Percentiles rank a stretch among this genome's conserved stretches.
phyloP scores from a whole-genome alignment of 2,113 vertebrate genomes.

The Caracal caracal region DNA sequence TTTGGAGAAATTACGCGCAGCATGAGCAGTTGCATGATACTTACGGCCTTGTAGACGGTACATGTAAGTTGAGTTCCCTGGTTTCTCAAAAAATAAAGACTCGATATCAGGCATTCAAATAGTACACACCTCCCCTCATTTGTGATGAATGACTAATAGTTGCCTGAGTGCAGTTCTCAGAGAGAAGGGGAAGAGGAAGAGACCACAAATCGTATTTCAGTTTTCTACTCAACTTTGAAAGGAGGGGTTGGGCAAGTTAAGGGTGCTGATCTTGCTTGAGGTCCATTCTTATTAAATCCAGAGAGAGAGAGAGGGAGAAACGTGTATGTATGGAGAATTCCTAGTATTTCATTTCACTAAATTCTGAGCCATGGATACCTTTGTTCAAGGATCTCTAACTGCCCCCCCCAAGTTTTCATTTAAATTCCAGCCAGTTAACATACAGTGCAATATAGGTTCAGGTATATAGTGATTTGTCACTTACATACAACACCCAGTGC shows the following conservation, averaged over 20 bases:
- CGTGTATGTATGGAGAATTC: background rate
- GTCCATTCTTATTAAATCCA: background rate
- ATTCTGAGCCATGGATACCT: background rate
- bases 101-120: background rate
- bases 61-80: background rate
- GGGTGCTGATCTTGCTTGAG: background rate
- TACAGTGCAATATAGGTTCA: background rate
- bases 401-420: background rate
- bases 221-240: background rate
- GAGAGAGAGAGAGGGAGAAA: background rate
- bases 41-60: background rate
- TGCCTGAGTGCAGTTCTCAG: background rate
- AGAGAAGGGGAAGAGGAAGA: background rate
- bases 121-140: background rate
- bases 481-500: background rate
- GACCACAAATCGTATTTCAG: background rate
- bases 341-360: background rate
- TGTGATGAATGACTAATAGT: background rate
- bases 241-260: background rate
- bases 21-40: background rate
- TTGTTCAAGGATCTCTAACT: no score
- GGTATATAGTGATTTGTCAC: background rate
- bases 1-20: background rate
- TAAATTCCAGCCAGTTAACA: background rate
- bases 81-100: background rate